Evolutionary conservation across 2,797 vertebrate genomes (phyloP).

Genomic region (Choloepus didactylus): DNA sequence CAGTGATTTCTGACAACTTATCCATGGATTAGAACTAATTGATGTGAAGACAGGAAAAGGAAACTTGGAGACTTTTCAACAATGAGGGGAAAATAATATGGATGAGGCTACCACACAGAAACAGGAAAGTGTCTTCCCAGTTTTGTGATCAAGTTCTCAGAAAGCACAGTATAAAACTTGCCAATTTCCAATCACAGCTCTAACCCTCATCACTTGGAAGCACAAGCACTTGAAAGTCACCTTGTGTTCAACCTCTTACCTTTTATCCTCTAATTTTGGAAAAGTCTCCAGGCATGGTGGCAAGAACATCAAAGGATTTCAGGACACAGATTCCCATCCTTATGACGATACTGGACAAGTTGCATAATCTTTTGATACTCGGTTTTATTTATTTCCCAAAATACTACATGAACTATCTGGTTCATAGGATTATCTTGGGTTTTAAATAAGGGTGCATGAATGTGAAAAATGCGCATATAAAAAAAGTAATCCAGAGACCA

Average conservation of each 20-base stretch:
- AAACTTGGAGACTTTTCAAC: neutral
- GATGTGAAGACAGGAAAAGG: neutral
- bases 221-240: conserved; percentile 4
- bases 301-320: conserved; percentile 23
- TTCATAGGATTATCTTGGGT: neutral
- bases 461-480: neutral
- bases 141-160: conserved; percentile 26
- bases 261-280: conserved; percentile 42
- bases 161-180: neutral
- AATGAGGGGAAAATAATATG: neutral
- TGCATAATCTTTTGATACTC: neutral
- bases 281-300: conserved; percentile 1
- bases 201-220: neutral
- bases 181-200: neutral
- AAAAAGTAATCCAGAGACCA: neutral
- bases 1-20: neutral
- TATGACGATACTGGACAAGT: neutral
- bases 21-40: neutral
- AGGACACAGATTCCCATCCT: neutral
- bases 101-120: neutral
- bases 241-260: neutral
- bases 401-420: neutral
- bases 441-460: conserved; percentile 29
- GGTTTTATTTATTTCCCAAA: neutral
- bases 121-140: neutral